Evolutionary conservation across 35 echinoderm and acorn worm genomes (phyloP), one percentile per base, ranked within the genome.

Genomic region (Lytechinus pictus): DNA sequence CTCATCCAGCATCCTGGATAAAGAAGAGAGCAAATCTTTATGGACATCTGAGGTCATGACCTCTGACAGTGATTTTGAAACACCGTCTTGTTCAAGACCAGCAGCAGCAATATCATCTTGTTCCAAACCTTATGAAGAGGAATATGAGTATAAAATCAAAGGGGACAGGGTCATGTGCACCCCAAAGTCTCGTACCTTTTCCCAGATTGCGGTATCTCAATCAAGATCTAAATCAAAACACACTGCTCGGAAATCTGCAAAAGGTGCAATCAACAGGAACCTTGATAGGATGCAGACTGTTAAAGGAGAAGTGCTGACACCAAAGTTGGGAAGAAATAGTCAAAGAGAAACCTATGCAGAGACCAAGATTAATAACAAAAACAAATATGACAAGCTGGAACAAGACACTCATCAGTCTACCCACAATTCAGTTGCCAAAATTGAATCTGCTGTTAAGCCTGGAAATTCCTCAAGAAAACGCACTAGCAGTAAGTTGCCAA

Each of bases 171-270:
- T 93, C 27, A 54, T 93, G 8, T 93, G 53, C 9, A 93, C 92
- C 10, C 92, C 92, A 9, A 93, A 10, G 9, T 6, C 21, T 24
- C 9, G 0, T 4, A 21, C n/a, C 13, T 12, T 4, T 13, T 52
- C 29, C 5, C 28, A 90, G 14, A 27, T 90, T 54, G 13, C 28
- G 16, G 9, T 10, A 1, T 27, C 21, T 9, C 51, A 89, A 19
- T 94, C 28, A 54, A 21, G 1, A 4, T 60, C 52, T 13, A 93
- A 86, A 93, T 12, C 54, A 8, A 86, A 95, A 55, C 87, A 92
- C 33, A 95, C 89, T 86, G 28, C 54, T 57, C 27, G 89, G 54
- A 95, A 91, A 54, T 86, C 94, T 13, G 10, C 9, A 10, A 95
- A 95, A 94, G 92, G 54, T 4, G 19, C 21, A 28, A 61, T 94